Evolutionary conservation across 2,888 invertebrate genomes (phyloP).

Genomic region (Ophion ellenae): DNA sequence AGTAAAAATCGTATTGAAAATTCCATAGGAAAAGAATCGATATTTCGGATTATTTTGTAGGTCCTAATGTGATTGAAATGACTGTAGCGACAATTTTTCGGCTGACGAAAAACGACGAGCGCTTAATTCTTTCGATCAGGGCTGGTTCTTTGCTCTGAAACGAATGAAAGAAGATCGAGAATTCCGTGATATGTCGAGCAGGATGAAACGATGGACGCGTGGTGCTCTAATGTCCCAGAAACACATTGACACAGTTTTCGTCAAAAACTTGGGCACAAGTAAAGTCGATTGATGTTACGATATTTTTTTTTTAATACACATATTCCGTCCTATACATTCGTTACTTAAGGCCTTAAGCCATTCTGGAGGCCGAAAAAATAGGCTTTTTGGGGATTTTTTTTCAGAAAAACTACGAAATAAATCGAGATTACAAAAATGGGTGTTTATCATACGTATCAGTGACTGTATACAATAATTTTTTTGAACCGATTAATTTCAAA

Average conservation of each 20-base stretch:
- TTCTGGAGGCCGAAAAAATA: too few species aligned
- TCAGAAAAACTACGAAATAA: too few species aligned
- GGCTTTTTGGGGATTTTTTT: too few species aligned
- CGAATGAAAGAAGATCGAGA: not conserved
- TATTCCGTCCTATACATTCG: not conserved
- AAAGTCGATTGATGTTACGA: slow-evolving; percentile 10
- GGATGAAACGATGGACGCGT: not conserved
- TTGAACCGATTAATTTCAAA: too few species aligned
- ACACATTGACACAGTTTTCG: slow-evolving; percentile 53
- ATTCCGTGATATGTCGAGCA: not conserved
- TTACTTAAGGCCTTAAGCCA: not conserved
- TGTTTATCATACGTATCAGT: too few species aligned
- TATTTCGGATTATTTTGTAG: not conserved
- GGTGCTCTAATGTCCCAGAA: slow-evolving; percentile 37
- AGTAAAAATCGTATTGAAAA: not conserved
- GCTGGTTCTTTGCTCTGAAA: not conserved
- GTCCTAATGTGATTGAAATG: not conserved
- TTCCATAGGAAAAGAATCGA: not conserved
- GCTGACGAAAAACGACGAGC: not conserved
- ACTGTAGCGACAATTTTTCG: not conserved
- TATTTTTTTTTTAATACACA: not conserved
- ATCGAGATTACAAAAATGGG: too few species aligned
- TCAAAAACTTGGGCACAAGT: not conserved
- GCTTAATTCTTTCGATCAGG: not conserved
- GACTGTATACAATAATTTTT: too few species aligned